A percentile compares a stretch with the other conserved stretches of the same genome.
These are phyloP conservation scores for Sebastes reedi DNA, from an alignment of 2,797 vertebrate species.

Conservation along the genomic window DNA sequence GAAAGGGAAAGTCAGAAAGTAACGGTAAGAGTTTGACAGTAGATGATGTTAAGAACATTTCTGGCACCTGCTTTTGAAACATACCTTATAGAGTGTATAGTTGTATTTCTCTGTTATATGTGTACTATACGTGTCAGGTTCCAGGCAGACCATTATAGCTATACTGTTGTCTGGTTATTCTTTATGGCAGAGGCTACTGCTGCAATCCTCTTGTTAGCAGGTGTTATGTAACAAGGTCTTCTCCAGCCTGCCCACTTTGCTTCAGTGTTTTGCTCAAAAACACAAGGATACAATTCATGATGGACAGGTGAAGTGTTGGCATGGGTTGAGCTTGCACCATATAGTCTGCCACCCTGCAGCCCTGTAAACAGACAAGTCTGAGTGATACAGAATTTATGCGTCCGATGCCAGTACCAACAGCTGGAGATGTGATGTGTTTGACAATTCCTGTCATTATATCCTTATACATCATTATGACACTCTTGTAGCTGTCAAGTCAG, in stretches of 20 bases:
- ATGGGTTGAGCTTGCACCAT: slow-evolving; percentile 7
- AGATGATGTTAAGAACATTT: slow-evolving; percentile 6
- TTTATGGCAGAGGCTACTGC: neutral
- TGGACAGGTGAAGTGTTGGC: slow-evolving; percentile 1
- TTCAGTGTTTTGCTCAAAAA: neutral
- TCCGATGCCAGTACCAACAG: neutral
- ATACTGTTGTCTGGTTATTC: neutral
- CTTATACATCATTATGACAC: neutral
- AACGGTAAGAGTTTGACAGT: neutral
- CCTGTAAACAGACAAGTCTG: slow-evolving; percentile 1
- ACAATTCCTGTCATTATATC: neutral
- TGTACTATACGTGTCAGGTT: neutral
- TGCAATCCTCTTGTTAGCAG: neutral
- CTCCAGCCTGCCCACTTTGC: neutral
- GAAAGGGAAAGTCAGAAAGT: slow-evolving; percentile 6
- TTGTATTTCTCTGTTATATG: neutral
- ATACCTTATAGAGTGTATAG: neutral
- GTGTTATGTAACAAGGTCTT: neutral
- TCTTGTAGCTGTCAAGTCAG: neutral
- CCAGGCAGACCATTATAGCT: neutral
- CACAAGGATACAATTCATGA: neutral
- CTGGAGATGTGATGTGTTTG: slow-evolving; percentile 1
- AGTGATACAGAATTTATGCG: neutral
- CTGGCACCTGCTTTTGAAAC: neutral
- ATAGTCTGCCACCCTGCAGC: neutral